Percentiles rank a stretch among this genome's conserved stretches.
Conservation (phyloP, 2,797 vertebrate genomes). For the Pseudomugil tenellus region DNA sequence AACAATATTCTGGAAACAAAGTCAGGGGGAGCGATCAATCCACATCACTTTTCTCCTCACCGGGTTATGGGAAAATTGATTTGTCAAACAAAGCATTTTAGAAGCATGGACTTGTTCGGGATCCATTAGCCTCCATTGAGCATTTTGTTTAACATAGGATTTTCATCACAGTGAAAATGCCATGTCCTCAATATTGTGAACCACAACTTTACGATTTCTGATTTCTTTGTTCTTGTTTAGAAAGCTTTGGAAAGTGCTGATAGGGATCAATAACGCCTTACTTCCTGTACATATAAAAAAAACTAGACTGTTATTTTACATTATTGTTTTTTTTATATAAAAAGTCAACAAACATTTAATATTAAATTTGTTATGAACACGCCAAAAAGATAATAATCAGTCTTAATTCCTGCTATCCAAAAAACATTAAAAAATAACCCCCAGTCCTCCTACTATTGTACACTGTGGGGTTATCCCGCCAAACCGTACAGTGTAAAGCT, state of each 20-base stretch:
- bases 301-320: constrained; percentile 10
- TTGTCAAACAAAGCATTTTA: constrained; percentile 85
- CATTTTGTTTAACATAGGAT: constrained; percentile 85
- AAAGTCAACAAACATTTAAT: neutral
- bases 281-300: constrained; percentile 35
- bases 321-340: neutral
- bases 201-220: constrained; percentile 78
- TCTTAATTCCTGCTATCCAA: constrained; percentile 13
- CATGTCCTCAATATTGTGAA: constrained; percentile 80
- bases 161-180: constrained; percentile 83
- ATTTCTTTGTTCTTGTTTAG: constrained; percentile 76
- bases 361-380: constrained; percentile 1
- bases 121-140: constrained; percentile 84
- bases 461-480: constrained; percentile 56
- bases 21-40: constrained; percentile 81
- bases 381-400: constrained; percentile 22
- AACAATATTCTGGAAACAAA: constrained; percentile 85
- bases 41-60: constrained; percentile 83
- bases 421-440: constrained; percentile 42
- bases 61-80: constrained; percentile 86
- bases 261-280: constrained; percentile 44
- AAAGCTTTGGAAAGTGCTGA: constrained; percentile 75
- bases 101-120: constrained; percentile 80
- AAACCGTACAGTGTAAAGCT: constrained; percentile 65
- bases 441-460: constrained; percentile 51